These are phyloP conservation scores for Heliconius cydno DNA, from an alignment of 2,888 invertebrate species.

Conservation along the genomic window DNA sequence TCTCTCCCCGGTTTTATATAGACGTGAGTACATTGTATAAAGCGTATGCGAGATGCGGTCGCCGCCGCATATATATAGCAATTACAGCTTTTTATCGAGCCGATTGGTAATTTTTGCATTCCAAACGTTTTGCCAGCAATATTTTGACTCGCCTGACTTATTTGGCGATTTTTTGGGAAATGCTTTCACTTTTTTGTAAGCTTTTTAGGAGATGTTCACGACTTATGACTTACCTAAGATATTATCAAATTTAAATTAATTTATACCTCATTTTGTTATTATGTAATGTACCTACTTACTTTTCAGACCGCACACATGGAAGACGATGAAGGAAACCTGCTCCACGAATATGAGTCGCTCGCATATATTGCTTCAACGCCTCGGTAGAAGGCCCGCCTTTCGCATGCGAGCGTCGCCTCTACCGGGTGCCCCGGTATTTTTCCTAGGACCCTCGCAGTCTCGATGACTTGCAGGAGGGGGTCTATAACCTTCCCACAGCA, in stretches of 20 bases:
- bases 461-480: too few relatives aligned
- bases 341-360: too few relatives aligned
- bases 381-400: too few relatives aligned
- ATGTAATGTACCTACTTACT: not conserved
- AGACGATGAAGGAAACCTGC: too few relatives aligned
- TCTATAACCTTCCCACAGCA: too few relatives aligned
- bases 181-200: not conserved
- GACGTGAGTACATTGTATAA: constrained; percentile 83
- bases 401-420: too few relatives aligned
- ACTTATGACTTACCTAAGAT: not conserved
- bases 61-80: constrained; percentile 78
- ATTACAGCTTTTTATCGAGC: constrained; percentile 81
- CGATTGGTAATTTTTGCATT: constrained; percentile 79
- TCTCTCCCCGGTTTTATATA: constrained; percentile 85
- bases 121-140: constrained; percentile 62
- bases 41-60: constrained; percentile 81
- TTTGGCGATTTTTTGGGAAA: constrained; percentile 48
- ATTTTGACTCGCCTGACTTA: constrained; percentile 62
- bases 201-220: not conserved
- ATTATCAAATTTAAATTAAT: not conserved
- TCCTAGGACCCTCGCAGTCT: too few relatives aligned
- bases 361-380: too few relatives aligned
- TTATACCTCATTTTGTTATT: not conserved
- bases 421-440: too few relatives aligned
- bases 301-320: too few relatives aligned